A percentile compares a stretch with the other conserved stretches of the same genome.
Evolutionary conservation across 2,113 vertebrate species (phyloP).

Genomic region (Strix aluco): DNA sequence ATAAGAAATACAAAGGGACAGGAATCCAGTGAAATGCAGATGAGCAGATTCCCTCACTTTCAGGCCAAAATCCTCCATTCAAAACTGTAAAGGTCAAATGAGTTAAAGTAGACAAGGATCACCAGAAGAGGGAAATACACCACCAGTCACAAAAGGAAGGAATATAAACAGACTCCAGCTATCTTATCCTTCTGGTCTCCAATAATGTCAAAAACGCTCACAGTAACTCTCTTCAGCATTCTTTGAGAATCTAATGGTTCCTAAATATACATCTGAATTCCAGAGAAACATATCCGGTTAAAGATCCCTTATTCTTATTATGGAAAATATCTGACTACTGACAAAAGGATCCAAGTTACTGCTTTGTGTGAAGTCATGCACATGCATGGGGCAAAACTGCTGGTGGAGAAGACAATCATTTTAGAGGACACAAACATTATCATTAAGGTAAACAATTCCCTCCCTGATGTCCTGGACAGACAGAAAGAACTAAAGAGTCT

Average conservation of each 20-base stretch:
- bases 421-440: constrained; percentile 74
- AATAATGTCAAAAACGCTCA: background rate
- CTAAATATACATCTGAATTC: background rate
- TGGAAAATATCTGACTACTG: constrained; percentile 69
- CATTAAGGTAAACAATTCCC: constrained; percentile 71
- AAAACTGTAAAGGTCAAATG: background rate
- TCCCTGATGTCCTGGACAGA: background rate
- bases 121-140: background rate
- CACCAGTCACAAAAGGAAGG: background rate
- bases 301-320: constrained; percentile 80
- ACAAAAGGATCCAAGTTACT: constrained; percentile 83
- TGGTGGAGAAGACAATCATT: constrained; percentile 80
- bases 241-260: background rate
- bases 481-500: background rate
- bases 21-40: background rate
- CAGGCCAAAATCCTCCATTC: background rate
- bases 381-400: constrained; percentile 61
- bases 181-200: background rate
- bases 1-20: background rate
- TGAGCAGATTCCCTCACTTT: background rate
- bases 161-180: background rate
- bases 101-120: background rate
- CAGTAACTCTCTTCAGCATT: background rate
- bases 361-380: constrained; percentile 75
- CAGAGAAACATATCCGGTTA: constrained; percentile 79